phyloP scores from a whole-genome alignment of 2,888 invertebrate species.

The Andrena camellia region DNA sequence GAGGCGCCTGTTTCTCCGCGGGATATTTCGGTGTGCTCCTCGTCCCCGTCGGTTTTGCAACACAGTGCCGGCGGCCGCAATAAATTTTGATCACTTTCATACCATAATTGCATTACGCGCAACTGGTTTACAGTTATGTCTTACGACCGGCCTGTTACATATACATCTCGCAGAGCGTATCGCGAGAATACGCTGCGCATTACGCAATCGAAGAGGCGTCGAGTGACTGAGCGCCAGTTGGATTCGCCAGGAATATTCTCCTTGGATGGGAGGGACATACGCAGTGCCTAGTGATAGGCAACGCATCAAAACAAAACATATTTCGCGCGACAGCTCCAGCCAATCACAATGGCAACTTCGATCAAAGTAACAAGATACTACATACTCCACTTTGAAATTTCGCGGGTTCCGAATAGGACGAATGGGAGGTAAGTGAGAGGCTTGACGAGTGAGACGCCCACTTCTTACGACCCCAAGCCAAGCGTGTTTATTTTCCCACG shows the following conservation, averaged over 20 bases:
- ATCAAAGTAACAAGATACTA: no score
- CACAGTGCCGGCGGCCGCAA: slow-evolving; percentile 63
- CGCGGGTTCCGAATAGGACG: no score
- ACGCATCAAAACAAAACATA: no score
- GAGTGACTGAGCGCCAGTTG: slow-evolving; percentile 1
- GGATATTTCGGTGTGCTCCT: slow-evolving; percentile 37
- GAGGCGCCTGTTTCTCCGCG: slow-evolving; percentile 33
- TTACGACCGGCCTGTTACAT: slow-evolving; percentile 62
- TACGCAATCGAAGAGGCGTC: slow-evolving; percentile 55
- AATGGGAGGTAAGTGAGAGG: no score
- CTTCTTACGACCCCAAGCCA: no score
- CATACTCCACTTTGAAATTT: no score
- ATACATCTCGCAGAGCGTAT: slow-evolving; percentile 45
- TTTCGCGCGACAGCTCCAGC: no score
- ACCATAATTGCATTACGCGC: slow-evolving; percentile 77
- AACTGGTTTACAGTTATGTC: slow-evolving; percentile 79
- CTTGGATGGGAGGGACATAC: not conserved
- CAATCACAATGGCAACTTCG: no score
- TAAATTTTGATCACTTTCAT: slow-evolving; percentile 79
- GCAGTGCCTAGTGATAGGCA: no score
- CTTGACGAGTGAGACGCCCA: no score
- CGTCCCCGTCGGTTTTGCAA: slow-evolving; percentile 58
- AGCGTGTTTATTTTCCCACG: no score
- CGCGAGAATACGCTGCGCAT: slow-evolving; percentile 40
- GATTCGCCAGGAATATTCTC: slow-evolving; percentile 22